These are phyloP conservation scores for Cecidostiba fungosa DNA, from an alignment of 2,888 invertebrate species.

Conservation along the genomic window DNA sequence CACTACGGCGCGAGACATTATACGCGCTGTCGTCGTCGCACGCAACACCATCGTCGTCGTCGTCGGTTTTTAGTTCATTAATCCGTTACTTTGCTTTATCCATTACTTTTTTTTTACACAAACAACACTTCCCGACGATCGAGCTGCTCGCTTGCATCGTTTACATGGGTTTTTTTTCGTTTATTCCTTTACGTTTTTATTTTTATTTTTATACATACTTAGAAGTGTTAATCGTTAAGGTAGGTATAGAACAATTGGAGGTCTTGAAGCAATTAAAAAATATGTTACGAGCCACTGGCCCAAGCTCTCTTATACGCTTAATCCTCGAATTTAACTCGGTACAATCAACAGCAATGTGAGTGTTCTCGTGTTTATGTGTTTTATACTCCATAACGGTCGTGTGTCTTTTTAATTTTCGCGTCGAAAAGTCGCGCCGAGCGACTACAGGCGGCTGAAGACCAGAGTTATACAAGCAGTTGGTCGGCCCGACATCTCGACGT, in stretches of 20 bases:
- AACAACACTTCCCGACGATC: constrained; percentile 59
- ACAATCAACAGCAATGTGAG: constrained; percentile 69
- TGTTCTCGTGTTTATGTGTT: constrained; percentile 9
- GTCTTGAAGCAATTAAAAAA: constrained; percentile 77
- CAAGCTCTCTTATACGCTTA: constrained; percentile 76
- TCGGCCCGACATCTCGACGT: constrained; percentile 11
- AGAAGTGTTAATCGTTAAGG: constrained; percentile 68
- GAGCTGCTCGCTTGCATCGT: constrained; percentile 40
- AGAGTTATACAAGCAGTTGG: constrained; percentile 19
- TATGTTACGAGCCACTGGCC: constrained; percentile 75
- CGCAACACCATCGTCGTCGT: constrained; percentile 38
- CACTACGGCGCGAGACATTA: constrained; percentile 47
- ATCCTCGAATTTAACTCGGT: constrained; percentile 66
- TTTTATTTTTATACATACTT: constrained; percentile 61
- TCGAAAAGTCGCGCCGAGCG: constrained; percentile 36
- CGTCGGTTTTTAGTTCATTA: constrained; percentile 1
- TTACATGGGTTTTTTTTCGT: constrained; percentile 33
- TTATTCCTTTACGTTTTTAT: constrained; percentile 25
- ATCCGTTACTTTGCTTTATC: not conserved
- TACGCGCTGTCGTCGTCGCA: not conserved
- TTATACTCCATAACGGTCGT: constrained; percentile 57
- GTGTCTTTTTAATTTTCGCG: constrained; percentile 44
- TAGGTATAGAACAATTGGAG: constrained; percentile 73
- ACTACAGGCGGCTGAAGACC: constrained; percentile 11
- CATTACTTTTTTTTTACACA: constrained; percentile 47